Evolutionary conservation across 2,888 invertebrate genomes (phyloP).

Genomic region (Hypsopygia costalis): DNA sequence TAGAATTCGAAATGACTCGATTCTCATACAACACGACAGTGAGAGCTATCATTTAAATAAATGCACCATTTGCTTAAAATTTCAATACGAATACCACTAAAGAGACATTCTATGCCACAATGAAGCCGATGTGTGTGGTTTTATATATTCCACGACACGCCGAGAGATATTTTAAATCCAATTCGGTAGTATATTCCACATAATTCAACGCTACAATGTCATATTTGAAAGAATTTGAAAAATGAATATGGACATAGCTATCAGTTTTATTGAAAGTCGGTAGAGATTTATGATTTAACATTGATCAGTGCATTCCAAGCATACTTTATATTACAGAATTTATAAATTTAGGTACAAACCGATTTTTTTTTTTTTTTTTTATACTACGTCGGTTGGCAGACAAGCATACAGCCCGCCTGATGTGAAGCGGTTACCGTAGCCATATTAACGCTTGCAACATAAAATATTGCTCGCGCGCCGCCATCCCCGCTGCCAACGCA

Average conservation of each 20-base stretch:
- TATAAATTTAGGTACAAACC: too few relatives aligned
- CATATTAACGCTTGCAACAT: too few relatives aligned
- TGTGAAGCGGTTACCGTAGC: too few relatives aligned
- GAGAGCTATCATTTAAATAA: constrained; percentile 41
- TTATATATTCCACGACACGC: constrained; percentile 41
- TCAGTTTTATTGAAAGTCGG: neutral
- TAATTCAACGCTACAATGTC: constrained; percentile 30
- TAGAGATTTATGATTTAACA: neutral
- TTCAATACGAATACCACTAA: constrained; percentile 46
- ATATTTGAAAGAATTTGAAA: constrained; percentile 1
- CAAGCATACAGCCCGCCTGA: too few relatives aligned
- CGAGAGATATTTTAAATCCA: constrained; percentile 34
- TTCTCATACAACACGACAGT: too few relatives aligned
- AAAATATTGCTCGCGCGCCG: too few relatives aligned
- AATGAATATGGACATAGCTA: constrained; percentile 1
- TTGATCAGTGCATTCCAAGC: too few relatives aligned
- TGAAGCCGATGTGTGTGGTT: constrained; percentile 36
- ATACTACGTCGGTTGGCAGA: too few relatives aligned
- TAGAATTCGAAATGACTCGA: too few relatives aligned
- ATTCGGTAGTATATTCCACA: constrained; percentile 6
- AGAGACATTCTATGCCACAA: constrained; percentile 27
- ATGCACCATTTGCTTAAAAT: constrained; percentile 57
- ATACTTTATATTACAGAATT: too few relatives aligned
- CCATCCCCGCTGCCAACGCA: too few relatives aligned
- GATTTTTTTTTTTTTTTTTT: too few relatives aligned